A percentile compares a stretch with the other conserved stretches of the same genome.
phyloP scores from a whole-genome alignment of 35 echinoderm and acorn worm genomes.

The Lytechinus pictus region DNA sequence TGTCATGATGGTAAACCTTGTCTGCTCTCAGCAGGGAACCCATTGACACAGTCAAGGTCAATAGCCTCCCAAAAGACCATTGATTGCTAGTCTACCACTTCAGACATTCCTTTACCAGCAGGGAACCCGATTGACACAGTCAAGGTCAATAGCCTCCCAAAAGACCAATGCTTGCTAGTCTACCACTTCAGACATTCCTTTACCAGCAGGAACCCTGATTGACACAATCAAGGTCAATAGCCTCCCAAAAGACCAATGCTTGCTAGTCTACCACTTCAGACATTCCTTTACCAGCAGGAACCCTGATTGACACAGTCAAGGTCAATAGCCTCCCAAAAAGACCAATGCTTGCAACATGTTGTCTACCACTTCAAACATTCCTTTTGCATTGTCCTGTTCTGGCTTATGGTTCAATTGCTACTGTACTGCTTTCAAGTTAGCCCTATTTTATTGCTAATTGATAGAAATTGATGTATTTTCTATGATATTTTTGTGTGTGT shows the following conservation, averaged over 20 bases:
- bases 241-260: not conserved
- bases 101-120: not conserved
- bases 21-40: not conserved
- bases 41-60: not conserved
- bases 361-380: not conserved
- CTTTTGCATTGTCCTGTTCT: no score
- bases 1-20: not conserved
- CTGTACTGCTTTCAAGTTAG: no score
- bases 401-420: no score
- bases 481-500: no score
- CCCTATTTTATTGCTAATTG: no score
- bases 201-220: not conserved
- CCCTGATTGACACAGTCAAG: not conserved
- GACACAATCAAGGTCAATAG: not conserved
- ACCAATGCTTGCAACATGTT: not conserved
- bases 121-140: not conserved
- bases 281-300: not conserved
- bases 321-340: not conserved
- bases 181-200: not conserved
- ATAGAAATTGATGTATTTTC: no score
- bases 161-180: not conserved
- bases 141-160: not conserved
- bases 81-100: not conserved
- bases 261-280: not conserved
- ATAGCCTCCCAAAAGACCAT: not conserved